These are phyloP conservation scores for Coilia nasus DNA, from an alignment of 2,797 vertebrate genomes.

Conservation along the genomic window DNA sequence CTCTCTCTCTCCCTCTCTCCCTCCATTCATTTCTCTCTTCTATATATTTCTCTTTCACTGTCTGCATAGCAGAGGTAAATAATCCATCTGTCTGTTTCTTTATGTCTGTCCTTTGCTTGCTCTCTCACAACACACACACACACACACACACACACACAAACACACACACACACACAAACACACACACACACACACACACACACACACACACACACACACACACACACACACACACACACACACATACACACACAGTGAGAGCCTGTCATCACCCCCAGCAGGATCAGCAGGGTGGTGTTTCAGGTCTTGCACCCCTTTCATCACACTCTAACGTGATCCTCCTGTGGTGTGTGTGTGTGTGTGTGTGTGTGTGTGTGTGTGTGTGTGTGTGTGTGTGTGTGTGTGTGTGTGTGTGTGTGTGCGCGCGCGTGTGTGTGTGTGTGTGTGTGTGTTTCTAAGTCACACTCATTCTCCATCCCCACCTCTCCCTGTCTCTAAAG, in stretches of 20 bases:
- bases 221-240: constrained; percentile 20
- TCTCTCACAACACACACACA: not conserved
- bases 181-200: not conserved
- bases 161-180: constrained; percentile 14
- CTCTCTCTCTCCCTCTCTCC: not conserved
- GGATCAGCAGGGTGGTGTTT: constrained; percentile 7
- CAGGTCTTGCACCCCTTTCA: not conserved
- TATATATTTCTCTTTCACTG: no score
- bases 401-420: not conserved
- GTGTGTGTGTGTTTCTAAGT: not conserved
- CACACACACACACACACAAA: constrained; percentile 11
- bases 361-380: constrained; percentile 7
- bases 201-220: not conserved
- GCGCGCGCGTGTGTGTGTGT: not conserved
- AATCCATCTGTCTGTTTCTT: no score
- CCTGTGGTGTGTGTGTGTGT: no score
- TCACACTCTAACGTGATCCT: not conserved
- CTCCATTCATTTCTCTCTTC: not conserved
- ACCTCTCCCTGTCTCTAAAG: not conserved
- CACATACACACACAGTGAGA: not conserved
- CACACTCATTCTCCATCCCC: not conserved
- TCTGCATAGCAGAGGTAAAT: no score
- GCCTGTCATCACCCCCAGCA: constrained; percentile 9
- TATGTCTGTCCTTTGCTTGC: not conserved
- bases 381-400: not conserved